A percentile compares a stretch with the other conserved stretches of the same genome.
phyloP scores from a whole-genome alignment of 2,888 invertebrate genomes.

The Merodon equestris region DNA sequence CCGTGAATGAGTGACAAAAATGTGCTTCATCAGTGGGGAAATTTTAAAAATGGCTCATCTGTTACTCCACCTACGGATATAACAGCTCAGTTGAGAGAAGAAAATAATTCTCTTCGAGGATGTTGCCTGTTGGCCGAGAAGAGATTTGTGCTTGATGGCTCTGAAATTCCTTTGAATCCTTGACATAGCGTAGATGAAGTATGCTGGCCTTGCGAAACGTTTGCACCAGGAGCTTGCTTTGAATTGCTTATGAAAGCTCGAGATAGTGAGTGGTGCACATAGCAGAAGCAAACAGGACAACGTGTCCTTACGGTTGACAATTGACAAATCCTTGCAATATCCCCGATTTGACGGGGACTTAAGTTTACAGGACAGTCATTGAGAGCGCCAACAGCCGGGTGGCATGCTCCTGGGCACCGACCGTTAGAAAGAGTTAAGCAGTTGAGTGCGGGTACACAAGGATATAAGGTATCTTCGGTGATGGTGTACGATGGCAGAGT shows the following conservation, averaged over 20 bases:
- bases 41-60: conserved; percentile 66
- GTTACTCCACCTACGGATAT: conserved; percentile 54
- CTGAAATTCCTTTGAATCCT: conserved; percentile 50
- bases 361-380: conserved; percentile 68
- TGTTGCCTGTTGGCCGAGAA: conserved; percentile 13
- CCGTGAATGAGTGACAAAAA: conserved; percentile 58
- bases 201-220: conserved; percentile 51
- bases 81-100: conserved; percentile 51
- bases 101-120: conserved; percentile 61
- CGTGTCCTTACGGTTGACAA: conserved; percentile 66
- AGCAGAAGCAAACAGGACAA: conserved; percentile 39
- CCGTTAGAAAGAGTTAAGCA: conserved; percentile 45
- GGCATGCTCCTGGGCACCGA: conserved; percentile 63
- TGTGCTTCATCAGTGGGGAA: conserved; percentile 50
- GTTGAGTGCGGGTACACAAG: conserved; percentile 37
- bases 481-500: conserved; percentile 65
- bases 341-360: conserved; percentile 69
- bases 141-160: conserved; percentile 26
- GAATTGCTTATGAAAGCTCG: conserved; percentile 49
- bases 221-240: conserved; percentile 37
- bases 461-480: conserved; percentile 33
- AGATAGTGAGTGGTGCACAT: conserved; percentile 3
- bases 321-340: conserved; percentile 69
- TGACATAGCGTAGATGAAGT: conserved; percentile 26
- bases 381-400: conserved; percentile 68